Base-by-base conservation (phyloP, 2,888 invertebrate species). In the Zelleria hepariella region DNA sequence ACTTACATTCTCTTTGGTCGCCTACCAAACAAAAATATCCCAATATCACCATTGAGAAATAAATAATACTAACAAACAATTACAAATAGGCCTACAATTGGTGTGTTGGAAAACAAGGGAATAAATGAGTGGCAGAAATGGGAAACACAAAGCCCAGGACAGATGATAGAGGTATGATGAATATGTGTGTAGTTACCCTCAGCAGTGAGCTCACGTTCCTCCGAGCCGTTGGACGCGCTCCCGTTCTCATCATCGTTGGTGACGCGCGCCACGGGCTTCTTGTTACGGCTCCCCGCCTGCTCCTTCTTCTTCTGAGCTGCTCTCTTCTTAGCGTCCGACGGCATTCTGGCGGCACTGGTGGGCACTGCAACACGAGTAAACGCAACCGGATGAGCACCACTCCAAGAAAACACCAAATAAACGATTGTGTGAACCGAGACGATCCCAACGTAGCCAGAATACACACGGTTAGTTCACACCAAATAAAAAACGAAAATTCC, bases 291-390 rank as follows among this genome's bases (percentile, higher is more conserved):
- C 75, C 94, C 95, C 4, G 96, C 95, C 59, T 96, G 96, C 67
- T 98, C 98, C 80, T 99, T 99, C 86, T 99, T 99, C 83, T 97
- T 97, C 77, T 96, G 96, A 77, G 96, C 97, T 80, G 98, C 95
- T 78, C 97, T 96, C 91, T 99, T 99, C 87, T 99, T 99, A 42
- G 98, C 94, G 87, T 99, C 99, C 72, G 99, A 99, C 80, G 99
- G 98, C 99, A 99, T 99, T 72, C 10, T 49, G 5, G 18, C 18
- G 18, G 21, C 49, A 42, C 32, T 42, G 32, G 3, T 42, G 32
- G 32, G 58, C 64, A 18, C 49, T 49, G 49, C 49, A 49, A 49
- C 10, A 42, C 32, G 32, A 42, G 32, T 4, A 15, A 42, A 15
- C 32, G 32, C 15, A 42, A 42, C 32, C 32, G 32, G 0, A 42